These are phyloP conservation scores for Zingel zingel DNA, from an alignment of 2,113 vertebrate species.

Conservation along the genomic window DNA sequence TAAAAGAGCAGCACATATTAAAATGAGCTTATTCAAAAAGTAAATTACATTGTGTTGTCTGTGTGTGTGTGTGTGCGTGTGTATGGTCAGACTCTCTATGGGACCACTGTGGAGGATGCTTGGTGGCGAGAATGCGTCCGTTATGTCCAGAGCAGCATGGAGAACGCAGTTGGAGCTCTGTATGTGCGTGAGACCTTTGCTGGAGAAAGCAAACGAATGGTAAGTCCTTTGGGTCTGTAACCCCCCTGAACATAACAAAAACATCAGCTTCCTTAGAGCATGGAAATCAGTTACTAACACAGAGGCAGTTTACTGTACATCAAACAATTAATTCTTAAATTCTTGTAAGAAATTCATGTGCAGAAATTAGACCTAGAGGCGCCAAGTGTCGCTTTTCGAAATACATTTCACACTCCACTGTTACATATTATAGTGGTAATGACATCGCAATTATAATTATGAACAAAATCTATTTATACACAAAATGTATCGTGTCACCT, in stretches of 20 bases:
- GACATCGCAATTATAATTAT: neutral
- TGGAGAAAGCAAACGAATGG: constrained; percentile 94
- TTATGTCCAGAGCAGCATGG: constrained; percentile 96
- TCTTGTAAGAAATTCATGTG: neutral
- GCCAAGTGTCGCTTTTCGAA: neutral
- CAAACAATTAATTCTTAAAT: neutral
- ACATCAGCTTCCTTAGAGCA: neutral
- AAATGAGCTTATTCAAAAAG: neutral
- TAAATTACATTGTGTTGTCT: neutral
- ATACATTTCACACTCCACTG: neutral
- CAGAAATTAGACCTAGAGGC: neutral
- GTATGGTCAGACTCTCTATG: constrained; percentile 88
- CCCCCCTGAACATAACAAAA: neutral
- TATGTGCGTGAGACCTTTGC: constrained; percentile 93
- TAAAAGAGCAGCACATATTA: neutral
- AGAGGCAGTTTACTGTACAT: neutral
- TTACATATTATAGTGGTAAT: neutral
- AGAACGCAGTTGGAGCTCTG: constrained; percentile 93
- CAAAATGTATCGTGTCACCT: neutral
- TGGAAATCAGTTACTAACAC: neutral
- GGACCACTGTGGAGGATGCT: constrained; percentile 92
- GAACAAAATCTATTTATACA: neutral
- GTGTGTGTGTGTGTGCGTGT: constrained; percentile 1
- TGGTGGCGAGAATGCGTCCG: constrained; percentile 96
- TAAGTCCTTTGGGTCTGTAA: constrained; percentile 68